phyloP scores from a whole-genome alignment of 2,888 invertebrate species.

The Arenicola marina region DNA sequence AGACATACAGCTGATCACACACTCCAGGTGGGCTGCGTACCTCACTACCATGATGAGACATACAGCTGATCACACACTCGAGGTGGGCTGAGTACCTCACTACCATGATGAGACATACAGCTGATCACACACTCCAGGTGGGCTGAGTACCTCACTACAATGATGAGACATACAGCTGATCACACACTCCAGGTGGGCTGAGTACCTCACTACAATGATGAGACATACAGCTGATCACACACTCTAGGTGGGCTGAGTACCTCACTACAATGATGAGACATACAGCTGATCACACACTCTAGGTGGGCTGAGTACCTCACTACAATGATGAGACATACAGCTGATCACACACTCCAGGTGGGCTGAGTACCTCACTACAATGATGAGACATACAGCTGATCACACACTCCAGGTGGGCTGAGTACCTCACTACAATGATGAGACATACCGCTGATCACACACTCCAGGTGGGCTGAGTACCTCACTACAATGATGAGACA shows the following conservation, averaged over 20 bases:
- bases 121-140: constrained; percentile 59
- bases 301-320: constrained; percentile 57
- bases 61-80: constrained; percentile 60
- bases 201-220: constrained; percentile 49
- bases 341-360: constrained; percentile 59
- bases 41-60: constrained; percentile 44
- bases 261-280: constrained; percentile 44
- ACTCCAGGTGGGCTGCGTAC: constrained; percentile 58
- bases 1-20: constrained; percentile 60
- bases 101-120: constrained; percentile 46
- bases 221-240: constrained; percentile 60
- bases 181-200: constrained; percentile 58
- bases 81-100: constrained; percentile 57
- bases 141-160: constrained; percentile 52
- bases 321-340: constrained; percentile 46
- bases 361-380: constrained; percentile 52
- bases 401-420: constrained; percentile 58
- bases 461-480: constrained; percentile 58
- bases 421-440: constrained; percentile 49
- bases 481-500: constrained; percentile 44
- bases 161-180: constrained; percentile 58
- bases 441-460: constrained; percentile 60
- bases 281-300: constrained; percentile 60
- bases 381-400: constrained; percentile 58
- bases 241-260: constrained; percentile 58